Evolutionary conservation across 2,888 invertebrate species (phyloP).

Genomic region (Leucozona laternaria): DNA sequence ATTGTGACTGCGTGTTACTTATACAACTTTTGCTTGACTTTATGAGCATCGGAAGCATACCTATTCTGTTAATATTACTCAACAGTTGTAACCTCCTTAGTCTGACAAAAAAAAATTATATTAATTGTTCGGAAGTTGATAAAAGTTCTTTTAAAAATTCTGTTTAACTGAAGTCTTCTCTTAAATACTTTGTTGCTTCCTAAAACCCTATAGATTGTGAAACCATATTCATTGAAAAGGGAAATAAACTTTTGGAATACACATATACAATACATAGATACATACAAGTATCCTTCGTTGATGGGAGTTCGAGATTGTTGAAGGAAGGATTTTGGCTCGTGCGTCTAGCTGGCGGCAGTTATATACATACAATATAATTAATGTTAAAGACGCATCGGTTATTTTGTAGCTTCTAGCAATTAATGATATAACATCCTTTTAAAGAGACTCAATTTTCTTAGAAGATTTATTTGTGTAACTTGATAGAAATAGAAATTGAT

Average conservation of each 20-base stretch:
- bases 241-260: not conserved
- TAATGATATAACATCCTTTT: constrained; percentile 25
- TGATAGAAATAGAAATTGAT: not conserved
- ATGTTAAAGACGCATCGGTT: constrained; percentile 35
- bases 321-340: not conserved
- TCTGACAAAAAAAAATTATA: too few species aligned
- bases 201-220: not conserved
- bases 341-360: constrained; percentile 15
- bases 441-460: not conserved
- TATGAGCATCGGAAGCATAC: too few species aligned
- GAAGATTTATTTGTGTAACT: not conserved
- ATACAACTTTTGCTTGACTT: too few species aligned
- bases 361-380: constrained; percentile 20
- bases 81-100: too few species aligned
- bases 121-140: not conserved
- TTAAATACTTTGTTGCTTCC: not conserved
- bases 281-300: not conserved
- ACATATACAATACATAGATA: too few species aligned
- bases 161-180: not conserved
- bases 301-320: not conserved
- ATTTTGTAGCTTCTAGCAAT: constrained; percentile 43
- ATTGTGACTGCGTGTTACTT: too few species aligned
- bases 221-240: not conserved
- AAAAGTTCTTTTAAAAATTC: not conserved
- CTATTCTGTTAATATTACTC: too few species aligned